Conservation (phyloP, 2,113 vertebrate species). For the Nicator chloris region DNA sequence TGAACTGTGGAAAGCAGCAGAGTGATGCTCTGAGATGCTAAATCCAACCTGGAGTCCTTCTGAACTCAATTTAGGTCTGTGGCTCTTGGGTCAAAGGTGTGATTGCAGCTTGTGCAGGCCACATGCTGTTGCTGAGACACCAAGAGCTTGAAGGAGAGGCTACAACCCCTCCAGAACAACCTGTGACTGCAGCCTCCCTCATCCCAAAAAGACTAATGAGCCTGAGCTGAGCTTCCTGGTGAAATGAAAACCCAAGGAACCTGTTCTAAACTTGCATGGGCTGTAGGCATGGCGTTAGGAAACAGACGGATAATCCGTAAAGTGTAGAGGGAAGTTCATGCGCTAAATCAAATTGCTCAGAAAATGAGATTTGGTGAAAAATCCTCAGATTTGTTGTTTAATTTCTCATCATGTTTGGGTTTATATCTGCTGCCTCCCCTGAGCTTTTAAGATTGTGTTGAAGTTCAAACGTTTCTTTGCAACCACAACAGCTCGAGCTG, state of each 20-base stretch:
- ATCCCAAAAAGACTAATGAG: background rate
- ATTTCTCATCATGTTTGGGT: slow-evolving; percentile 39
- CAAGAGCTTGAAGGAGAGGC: background rate
- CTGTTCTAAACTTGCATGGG: background rate
- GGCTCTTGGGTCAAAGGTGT: background rate
- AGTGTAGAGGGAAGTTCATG: background rate
- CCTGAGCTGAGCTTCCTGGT: background rate
- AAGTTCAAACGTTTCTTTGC: slow-evolving; percentile 10
- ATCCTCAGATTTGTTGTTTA: slow-evolving; percentile 37
- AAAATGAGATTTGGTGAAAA: slow-evolving; percentile 32
- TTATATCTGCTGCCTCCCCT: background rate
- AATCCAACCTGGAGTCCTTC: background rate
- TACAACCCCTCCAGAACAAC: background rate
- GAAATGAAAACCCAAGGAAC: background rate
- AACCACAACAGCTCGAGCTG: background rate
- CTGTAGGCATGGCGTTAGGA: background rate
- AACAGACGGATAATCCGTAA: background rate
- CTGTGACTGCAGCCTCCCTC: background rate
- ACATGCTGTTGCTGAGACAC: background rate
- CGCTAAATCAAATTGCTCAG: background rate
- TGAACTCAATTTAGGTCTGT: background rate
- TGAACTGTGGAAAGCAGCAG: background rate
- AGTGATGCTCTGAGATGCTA: background rate
- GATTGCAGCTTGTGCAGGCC: background rate
- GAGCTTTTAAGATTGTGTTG: background rate